These are phyloP conservation scores for Listrodromus nycthemerus DNA, from an alignment of 2,888 invertebrate species.

Conservation along the genomic window DNA sequence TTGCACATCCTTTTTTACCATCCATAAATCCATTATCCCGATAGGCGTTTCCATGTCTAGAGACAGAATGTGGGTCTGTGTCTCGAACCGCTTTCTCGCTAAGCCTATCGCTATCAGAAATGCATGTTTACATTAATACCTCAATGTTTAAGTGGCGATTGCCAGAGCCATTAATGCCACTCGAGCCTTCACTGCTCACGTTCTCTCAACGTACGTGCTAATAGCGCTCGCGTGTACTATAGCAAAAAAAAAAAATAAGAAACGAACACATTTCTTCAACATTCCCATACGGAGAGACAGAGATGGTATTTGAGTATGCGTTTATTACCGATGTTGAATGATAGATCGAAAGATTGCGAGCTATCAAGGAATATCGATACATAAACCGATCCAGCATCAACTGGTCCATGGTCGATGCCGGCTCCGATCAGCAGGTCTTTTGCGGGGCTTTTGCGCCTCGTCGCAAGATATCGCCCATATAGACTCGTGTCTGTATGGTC, in stretches of 20 bases:
- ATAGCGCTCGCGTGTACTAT: slow-evolving; percentile 15
- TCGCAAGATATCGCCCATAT: slow-evolving; percentile 24
- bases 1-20: slow-evolving; percentile 14
- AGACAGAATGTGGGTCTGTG: not conserved
- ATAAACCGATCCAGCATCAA: slow-evolving; percentile 14
- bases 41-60: slow-evolving; percentile 13
- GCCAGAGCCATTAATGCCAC: slow-evolving; percentile 82
- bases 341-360: slow-evolving; percentile 6
- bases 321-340: slow-evolving; percentile 3
- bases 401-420: slow-evolving; percentile 12
- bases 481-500: slow-evolving; percentile 13
- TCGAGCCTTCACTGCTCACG: slow-evolving; percentile 62
- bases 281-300: not conserved
- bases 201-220: slow-evolving; percentile 24
- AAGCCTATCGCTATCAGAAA: slow-evolving; percentile 83
- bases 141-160: slow-evolving; percentile 83
- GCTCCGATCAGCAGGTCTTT: not conserved
- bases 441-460: slow-evolving; percentile 16
- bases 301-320: not conserved
- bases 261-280: not conserved
- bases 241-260: slow-evolving; percentile 8
- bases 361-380: slow-evolving; percentile 18
- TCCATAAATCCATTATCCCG: slow-evolving; percentile 23
- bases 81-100: slow-evolving; percentile 50
- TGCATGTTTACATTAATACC: slow-evolving; percentile 84